Evolutionary conservation across 2,797 vertebrate genomes (phyloP), one percentile per base, ranked within the genome.

Genomic region (Hemitrygon akajei): DNA sequence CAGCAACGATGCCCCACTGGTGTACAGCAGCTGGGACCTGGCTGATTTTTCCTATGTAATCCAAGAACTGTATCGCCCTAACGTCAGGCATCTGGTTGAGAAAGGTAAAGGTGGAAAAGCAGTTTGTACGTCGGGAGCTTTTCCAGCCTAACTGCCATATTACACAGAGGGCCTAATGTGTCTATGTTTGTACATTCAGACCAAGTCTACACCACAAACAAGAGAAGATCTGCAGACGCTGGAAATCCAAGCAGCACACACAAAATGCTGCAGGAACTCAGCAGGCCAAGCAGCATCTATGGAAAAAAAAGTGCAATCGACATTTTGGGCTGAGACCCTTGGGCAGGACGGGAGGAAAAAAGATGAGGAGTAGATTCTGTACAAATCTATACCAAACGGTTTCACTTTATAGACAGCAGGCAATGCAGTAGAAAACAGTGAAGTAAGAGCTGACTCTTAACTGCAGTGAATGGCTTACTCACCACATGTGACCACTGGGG

Each of bases 401-500:
- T 82, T 25, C 37, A 47, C 3, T 47, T 47, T 47, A 82, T 37
- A 84, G 81, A 84, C 47, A 84, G 37, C 89, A 91, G 69, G 34
- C 20, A 10, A 71, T 91, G 66, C 22, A 10, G 20, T 66, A 92
- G 20, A 66, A 30, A n/a, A 76, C 37, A 14, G 37, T 58, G 71
- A 75, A 18, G 69, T 40, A 11, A 18, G 71, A 76, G 10, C 69
- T 7, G 12, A 20, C 37, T 93, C 47, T 56, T n/a, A 73, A 93
- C 40, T 14, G 73, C 6, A 58, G 40, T n/a, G 37, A 84, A 34
- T 0, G 11, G 12, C 37, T 94, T 63, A 94, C 98, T 97, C 94
- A 99, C 99, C 99, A 99, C 99, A 99, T 99, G 94, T 99, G 99
- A 93, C 98, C 99, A 60, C 98, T 99, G 94, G 99, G 98, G 27